These are phyloP conservation scores for Lepus townsendii DNA, from an alignment of 2,797 vertebrate genomes.

Conservation along the genomic window DNA sequence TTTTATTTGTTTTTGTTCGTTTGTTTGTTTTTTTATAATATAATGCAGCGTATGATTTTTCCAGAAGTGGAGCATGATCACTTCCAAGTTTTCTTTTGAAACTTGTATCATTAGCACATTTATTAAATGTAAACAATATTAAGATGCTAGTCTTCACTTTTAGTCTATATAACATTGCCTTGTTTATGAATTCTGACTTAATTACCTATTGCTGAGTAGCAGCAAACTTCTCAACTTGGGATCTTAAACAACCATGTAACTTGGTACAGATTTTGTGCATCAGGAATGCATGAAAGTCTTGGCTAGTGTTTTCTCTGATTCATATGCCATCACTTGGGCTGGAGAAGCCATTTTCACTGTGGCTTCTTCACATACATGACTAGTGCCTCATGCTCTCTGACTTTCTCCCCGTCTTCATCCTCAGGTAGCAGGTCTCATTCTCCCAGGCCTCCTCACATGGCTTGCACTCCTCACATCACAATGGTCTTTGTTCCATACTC, in stretches of 20 bases:
- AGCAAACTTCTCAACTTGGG: background rate
- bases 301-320: background rate
- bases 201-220: background rate
- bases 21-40: no score
- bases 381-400: background rate
- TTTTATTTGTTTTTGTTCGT: no score
- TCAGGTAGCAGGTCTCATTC: background rate
- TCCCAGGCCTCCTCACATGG: background rate
- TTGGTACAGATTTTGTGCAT: background rate
- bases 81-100: background rate
- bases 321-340: background rate
- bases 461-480: background rate
- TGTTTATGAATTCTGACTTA: constrained; percentile 30
- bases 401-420: no score
- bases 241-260: background rate
- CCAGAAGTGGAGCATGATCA: background rate
- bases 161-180: background rate
- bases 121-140: background rate
- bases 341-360: background rate
- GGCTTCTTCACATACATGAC: background rate
- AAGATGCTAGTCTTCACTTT: background rate
- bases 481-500: background rate
- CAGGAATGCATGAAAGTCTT: background rate
- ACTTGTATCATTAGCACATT: background rate
- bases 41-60: background rate